Base-by-base conservation (phyloP, 2,113 vertebrate species). In the Cranoglanis bouderius region DNA sequence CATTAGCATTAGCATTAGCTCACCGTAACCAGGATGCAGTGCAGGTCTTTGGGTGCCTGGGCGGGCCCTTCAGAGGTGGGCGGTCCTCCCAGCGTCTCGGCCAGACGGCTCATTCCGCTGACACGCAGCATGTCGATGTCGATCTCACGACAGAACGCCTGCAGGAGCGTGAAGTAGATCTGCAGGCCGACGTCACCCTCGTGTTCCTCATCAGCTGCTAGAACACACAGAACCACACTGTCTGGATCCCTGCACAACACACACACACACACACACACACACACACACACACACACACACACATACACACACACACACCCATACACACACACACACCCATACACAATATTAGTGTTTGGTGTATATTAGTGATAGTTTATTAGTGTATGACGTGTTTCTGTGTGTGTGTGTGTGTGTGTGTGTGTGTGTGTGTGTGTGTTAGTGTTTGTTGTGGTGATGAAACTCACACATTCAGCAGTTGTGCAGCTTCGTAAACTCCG, bases 161-260 rank as follows among this genome's bases (percentile, higher is more conserved):
- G 97, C 88, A 99, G 97, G 21, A 99, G 96, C 1, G 97, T 99
- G 96, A 99, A 99, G 93, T 99, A 97, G 91, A 99, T 99, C 93
- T 98, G 97, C 86, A 99, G 93, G 0, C 97, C 97, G 32, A 98
- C 96, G 89, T 98, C 97, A 0, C 89, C 95, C 4, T 96, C 96
- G 4, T 99, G 96, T 81, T 98, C 98, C 86, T 96, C 96, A 0
- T 99, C 98, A 0, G 96, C 95, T 55, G 97, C 97, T 82, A 99
- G 90, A 1, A 99, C 90, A 88, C 98, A 99, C 78, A 99, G 92
- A 1, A 98, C 97, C 82, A 99, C 97, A 35, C 97, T 97, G 96
- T 99, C 98, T 0, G 97, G 97, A 92, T 99, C 98, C 7, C 98
- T 99, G 94, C 0, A 80, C 55, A 77, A 46, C 16, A 35, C 19